Base-by-base conservation (phyloP, 2,113 vertebrate genomes). In the Lynx canadensis region DNA sequence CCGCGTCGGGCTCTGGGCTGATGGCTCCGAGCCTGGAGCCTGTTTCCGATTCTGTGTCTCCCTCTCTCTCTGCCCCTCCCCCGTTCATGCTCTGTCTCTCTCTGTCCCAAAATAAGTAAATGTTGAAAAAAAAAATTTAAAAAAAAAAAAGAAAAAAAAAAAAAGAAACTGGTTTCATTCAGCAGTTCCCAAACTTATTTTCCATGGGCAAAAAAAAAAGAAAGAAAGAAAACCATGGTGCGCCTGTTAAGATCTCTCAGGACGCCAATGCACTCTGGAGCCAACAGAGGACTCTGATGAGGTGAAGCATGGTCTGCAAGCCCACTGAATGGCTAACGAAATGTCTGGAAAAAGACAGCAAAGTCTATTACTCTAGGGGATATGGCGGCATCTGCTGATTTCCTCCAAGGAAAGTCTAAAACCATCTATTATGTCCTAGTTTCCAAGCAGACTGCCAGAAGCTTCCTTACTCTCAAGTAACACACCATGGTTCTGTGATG, bases 321-420 rank as follows among this genome's bases (percentile, higher is more conserved):
- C 19, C 74, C 29, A 19, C 0, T 79, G 55, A 96, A 85, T 88
- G 71, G 55, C 68, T 73, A 96, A 79, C 36, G 52, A 82, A 83
- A 93, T 41, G 23, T 41, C n/a, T 50, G 78, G 82, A 87, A 91
- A 90, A 97, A 82, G n/a, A 96, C 86, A 96, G 36, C 55, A 45
- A 79, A 87, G 27, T 73, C n/a, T 25, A 6, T 85, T 63, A 73
- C 60, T 81, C n/a, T 31, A 52, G 60, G 41, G n/a, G 55, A 38
- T 48, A 93, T 23, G 38, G 71, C 55, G 29, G 23, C 33, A 89
- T 19, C n/a, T 6, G 7, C 23, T 12, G 12, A 31, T 89, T 90
- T 89, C 89, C 74, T 95, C 76, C 11, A 19, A 76, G 81, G 19
- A 60, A 96, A 91, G 27, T 86, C 63, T 84, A 65, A 96, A 96